Evolutionary conservation across 2,113 vertebrate species (phyloP).

Genomic region (Rhynchomys soricoides): DNA sequence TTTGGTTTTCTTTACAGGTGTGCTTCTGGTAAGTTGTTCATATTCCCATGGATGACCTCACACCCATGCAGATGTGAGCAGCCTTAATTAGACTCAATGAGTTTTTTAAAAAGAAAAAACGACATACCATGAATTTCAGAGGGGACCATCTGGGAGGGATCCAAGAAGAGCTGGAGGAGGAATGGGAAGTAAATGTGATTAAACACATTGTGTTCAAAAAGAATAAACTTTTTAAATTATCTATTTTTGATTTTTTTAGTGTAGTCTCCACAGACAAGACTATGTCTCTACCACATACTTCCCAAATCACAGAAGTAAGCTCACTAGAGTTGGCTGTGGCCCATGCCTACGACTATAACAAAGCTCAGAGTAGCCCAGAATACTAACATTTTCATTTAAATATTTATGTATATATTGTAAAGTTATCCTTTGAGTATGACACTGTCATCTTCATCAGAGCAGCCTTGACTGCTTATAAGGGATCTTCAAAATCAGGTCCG

Average conservation of each 20-base stretch:
- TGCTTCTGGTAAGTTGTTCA: background rate
- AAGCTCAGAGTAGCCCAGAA: background rate
- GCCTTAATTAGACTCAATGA: background rate
- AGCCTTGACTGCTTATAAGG: background rate
- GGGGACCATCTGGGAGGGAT: background rate
- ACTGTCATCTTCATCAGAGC: background rate
- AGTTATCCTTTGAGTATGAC: background rate
- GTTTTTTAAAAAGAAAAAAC: background rate
- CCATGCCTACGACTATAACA: background rate
- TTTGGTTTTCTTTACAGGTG: background rate
- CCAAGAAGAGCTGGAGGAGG: background rate
- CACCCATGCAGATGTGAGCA: background rate
- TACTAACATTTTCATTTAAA: background rate
- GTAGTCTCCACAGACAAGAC: background rate
- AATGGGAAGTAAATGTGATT: background rate
- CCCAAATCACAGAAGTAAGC: background rate
- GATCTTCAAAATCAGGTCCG: background rate
- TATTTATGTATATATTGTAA: background rate
- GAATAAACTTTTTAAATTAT: background rate
- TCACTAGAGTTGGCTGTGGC: background rate
- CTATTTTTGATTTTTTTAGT: background rate
- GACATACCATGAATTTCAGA: background rate
- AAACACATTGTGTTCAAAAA: background rate
- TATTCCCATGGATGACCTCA: background rate
- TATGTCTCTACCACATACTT: background rate